These are phyloP conservation scores for Eolophus roseicapilla DNA, from an alignment of 2,113 vertebrate genomes.

Conservation along the genomic window DNA sequence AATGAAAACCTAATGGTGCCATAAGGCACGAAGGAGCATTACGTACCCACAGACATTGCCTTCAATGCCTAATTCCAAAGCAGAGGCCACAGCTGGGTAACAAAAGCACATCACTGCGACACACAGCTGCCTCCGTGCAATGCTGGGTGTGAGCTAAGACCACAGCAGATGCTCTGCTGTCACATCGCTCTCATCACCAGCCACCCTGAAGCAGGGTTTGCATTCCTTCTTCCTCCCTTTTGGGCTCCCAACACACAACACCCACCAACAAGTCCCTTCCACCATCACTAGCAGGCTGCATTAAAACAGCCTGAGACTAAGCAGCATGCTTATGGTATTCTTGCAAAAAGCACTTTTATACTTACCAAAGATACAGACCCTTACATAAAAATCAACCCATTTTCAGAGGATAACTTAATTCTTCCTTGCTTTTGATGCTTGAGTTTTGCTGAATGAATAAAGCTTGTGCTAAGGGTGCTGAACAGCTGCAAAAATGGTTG, in stretches of 20 bases:
- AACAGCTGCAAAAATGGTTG: neutral
- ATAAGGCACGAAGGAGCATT: neutral
- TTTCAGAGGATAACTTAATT: neutral
- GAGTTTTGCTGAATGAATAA: neutral
- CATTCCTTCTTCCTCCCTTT: neutral
- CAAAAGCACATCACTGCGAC: rapidly evolving
- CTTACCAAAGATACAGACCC: neutral
- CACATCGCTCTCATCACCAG: neutral
- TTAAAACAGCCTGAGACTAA: neutral
- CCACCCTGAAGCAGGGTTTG: neutral
- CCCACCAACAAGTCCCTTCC: neutral
- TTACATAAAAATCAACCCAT: neutral
- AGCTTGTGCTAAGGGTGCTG: neutral
- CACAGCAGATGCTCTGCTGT: neutral
- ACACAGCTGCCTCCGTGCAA: neutral
- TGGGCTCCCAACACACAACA: neutral
- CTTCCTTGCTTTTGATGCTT: neutral
- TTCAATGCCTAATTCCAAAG: rapidly evolving
- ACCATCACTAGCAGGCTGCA: neutral
- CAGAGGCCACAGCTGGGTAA: neutral
- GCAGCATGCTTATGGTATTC: neutral
- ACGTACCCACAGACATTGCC: rapidly evolving
- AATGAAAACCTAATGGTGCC: neutral
- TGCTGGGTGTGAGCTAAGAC: neutral
- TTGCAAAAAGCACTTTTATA: neutral